These are phyloP conservation scores for Gallinago media DNA, from an alignment of 2,113 vertebrate species.

Conservation along the genomic window DNA sequence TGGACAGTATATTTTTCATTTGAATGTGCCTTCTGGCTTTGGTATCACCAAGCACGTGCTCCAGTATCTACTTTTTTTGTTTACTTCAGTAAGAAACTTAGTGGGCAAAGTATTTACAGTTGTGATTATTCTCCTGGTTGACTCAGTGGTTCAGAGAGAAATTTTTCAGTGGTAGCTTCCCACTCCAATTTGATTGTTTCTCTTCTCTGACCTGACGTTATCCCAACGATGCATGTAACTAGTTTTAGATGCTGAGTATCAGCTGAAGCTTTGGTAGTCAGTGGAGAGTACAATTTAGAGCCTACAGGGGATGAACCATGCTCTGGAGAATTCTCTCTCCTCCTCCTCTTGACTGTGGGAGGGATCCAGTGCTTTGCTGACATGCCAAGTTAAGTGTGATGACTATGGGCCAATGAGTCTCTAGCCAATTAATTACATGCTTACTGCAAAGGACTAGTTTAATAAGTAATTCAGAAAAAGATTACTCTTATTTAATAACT, in stretches of 20 bases:
- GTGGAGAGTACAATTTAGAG: not conserved
- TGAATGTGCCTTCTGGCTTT: not conserved
- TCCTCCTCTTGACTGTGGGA: not conserved
- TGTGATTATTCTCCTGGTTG: not conserved
- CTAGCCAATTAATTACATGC: not conserved
- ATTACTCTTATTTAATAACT: not conserved
- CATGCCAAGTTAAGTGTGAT: not conserved
- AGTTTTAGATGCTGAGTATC: not conserved
- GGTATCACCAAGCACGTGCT: not conserved
- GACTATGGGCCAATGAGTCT: not conserved
- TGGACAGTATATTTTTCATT: not conserved
- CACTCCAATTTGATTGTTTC: not conserved
- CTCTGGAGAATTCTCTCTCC: not conserved
- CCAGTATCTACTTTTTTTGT: not conserved
- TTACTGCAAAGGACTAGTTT: not conserved
- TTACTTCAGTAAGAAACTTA: not conserved
- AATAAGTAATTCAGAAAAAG: not conserved
- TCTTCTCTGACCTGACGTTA: not conserved
- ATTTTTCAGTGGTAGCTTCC: not conserved
- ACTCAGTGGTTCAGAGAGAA: not conserved
- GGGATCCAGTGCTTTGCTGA: not conserved
- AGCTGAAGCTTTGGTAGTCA: not conserved
- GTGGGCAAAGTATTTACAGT: not conserved
- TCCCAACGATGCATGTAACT: not conserved
- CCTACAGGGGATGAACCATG: not conserved